A percentile compares a stretch with the other conserved stretches of the same genome.
Evolutionary conservation across 2,888 invertebrate genomes (phyloP).

Genomic region (Rotaria magnacalcarata): DNA sequence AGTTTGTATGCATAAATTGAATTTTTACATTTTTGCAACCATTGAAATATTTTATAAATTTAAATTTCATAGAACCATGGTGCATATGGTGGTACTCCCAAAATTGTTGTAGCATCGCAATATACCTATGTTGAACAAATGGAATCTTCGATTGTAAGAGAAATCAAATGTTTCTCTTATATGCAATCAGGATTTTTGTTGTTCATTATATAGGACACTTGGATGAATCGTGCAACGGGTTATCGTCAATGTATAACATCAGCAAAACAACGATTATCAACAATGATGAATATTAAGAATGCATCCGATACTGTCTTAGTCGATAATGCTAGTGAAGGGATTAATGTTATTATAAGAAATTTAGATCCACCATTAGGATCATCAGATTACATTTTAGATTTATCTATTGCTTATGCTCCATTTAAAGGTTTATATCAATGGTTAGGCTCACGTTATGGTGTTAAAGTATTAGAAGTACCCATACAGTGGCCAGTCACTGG

Average conservation of each 20-base stretch:
- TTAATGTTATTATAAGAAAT: neutral
- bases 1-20: neutral
- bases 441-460: conserved; percentile 23
- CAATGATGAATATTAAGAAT: neutral
- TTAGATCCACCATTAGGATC: conserved; percentile 5
- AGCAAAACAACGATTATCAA: neutral
- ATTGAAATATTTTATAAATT: neutral
- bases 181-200: neutral
- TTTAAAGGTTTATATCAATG: conserved; percentile 13
- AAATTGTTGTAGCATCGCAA: neutral
- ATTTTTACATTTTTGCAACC: neutral
- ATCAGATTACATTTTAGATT: neutral
- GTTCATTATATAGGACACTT: neutral
- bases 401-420: neutral
- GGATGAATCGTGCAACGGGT: neutral
- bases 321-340: conserved; percentile 11
- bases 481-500: neutral
- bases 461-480: neutral
- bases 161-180: neutral
- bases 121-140: conserved; percentile 2
- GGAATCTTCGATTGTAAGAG: conserved; percentile 2
- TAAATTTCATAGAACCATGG: neutral
- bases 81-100: neutral
- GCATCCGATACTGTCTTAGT: neutral
- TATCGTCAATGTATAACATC: neutral